Percentiles rank a stretch among this genome's conserved stretches.
These are phyloP conservation scores for Drosophila buzzatii DNA, from an alignment of 2,888 invertebrate genomes.

Conservation along the genomic window DNA sequence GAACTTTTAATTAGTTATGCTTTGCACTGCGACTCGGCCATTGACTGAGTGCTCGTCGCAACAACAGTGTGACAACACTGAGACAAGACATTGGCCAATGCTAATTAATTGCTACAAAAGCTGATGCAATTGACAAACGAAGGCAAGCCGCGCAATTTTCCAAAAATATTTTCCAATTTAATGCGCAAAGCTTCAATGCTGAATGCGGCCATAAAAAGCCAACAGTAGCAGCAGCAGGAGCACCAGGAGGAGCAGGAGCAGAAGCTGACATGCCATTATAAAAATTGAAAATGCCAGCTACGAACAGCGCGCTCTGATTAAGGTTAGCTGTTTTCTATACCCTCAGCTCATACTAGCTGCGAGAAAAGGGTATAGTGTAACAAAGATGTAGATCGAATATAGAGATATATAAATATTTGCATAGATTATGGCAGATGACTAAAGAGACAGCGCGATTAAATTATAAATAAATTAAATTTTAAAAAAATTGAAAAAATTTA, in stretches of 20 bases:
- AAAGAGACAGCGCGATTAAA: not conserved
- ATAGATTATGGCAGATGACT: not conserved
- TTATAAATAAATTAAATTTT: not conserved
- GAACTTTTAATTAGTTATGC: constrained; percentile 56
- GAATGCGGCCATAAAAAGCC: constrained; percentile 25
- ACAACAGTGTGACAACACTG: constrained; percentile 28
- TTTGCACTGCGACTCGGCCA: constrained; percentile 3
- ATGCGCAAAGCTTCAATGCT: constrained; percentile 43
- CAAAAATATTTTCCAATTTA: constrained; percentile 42
- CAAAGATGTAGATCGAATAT: not conserved
- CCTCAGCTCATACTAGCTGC: not conserved
- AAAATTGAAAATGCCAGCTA: constrained; percentile 68
- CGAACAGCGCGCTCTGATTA: constrained; percentile 40
- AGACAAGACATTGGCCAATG: constrained; percentile 28
- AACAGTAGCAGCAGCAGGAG: constrained; percentile 13
- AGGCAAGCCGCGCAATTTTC: constrained; percentile 20
- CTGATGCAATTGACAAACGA: constrained; percentile 10
- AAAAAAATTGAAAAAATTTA: no score
- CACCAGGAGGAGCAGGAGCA: constrained; percentile 28
- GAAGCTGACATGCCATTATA: constrained; percentile 58
- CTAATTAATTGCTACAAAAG: constrained; percentile 48
- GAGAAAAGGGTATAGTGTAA: not conserved
- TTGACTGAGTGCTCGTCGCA: constrained; percentile 6
- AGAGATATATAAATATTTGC: not conserved
- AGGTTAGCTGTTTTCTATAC: constrained; percentile 20